These are phyloP conservation scores for Dissostichus mawsoni DNA, from an alignment of 2,113 vertebrate species.

Conservation along the genomic window DNA sequence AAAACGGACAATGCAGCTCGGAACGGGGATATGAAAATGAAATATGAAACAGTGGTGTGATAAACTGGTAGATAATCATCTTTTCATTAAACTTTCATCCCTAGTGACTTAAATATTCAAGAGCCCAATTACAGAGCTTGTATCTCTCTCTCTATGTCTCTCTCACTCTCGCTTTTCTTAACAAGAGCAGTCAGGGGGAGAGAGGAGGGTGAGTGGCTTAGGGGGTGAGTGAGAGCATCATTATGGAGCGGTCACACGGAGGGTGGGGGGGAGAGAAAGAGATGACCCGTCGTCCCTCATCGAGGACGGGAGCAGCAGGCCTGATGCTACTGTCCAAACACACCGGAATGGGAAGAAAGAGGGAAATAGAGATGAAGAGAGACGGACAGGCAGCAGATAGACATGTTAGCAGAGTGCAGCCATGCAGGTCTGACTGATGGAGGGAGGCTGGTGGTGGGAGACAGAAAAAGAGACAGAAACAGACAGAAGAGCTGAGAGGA, in stretches of 20 bases:
- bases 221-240: constrained; percentile 72
- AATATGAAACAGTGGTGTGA: constrained; percentile 78
- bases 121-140: constrained; percentile 80
- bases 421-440: constrained; percentile 36
- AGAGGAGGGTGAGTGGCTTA: constrained; percentile 63
- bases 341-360: neutral
- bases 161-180: constrained; percentile 66
- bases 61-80: constrained; percentile 83
- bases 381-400: constrained; percentile 27
- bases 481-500: constrained; percentile 46
- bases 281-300: constrained; percentile 60
- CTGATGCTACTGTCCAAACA: constrained; percentile 55
- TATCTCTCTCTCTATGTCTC: constrained; percentile 52
- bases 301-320: constrained; percentile 59
- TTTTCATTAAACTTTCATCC: constrained; percentile 85
- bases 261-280: constrained; percentile 4
- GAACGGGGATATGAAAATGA: constrained; percentile 65
- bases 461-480: constrained; percentile 31
- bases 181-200: constrained; percentile 61
- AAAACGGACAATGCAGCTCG: constrained; percentile 35
- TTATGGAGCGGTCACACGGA: constrained; percentile 61
- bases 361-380: neutral
- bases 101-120: constrained; percentile 81
- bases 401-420: neutral
- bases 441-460: constrained; percentile 44